Evolutionary conservation across 2,113 vertebrate genomes (phyloP).

Genomic region (Bungarus multicinctus): DNA sequence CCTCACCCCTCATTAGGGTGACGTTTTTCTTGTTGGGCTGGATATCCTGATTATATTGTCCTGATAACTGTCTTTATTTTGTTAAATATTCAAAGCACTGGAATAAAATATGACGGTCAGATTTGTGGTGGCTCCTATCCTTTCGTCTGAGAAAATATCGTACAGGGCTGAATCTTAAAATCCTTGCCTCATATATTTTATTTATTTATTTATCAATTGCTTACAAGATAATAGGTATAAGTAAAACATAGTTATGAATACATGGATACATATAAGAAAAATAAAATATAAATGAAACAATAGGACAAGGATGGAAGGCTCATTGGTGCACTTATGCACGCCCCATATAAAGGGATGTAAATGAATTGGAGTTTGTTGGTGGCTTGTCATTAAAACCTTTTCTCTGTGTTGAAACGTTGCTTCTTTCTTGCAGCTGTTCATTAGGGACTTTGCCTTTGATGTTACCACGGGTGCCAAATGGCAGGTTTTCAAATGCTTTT

Average conservation of each 20-base stretch:
- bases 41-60: neutral
- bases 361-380: constrained; percentile 50
- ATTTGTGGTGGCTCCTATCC: constrained; percentile 7
- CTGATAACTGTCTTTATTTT: neutral
- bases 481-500: constrained; percentile 42
- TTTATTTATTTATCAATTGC: no score
- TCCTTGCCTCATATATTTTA: no score
- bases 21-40: neutral
- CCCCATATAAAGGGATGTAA: constrained; percentile 60
- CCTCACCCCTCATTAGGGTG: neutral
- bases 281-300: no score
- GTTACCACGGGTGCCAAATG: constrained; percentile 57
- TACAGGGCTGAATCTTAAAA: constrained; percentile 44
- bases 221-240: no score
- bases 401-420: constrained; percentile 55
- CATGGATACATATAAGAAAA: no score
- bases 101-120: constrained; percentile 50
- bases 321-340: no score
- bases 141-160: constrained; percentile 53
- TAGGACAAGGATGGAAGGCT: no score
- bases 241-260: no score
- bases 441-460: constrained; percentile 60
- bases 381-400: constrained; percentile 50
- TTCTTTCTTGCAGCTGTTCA: constrained; percentile 67
- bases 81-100: constrained; percentile 15